Base-by-base conservation (phyloP, 2,113 vertebrate species). In the Tricholaema leucomelas region DNA sequence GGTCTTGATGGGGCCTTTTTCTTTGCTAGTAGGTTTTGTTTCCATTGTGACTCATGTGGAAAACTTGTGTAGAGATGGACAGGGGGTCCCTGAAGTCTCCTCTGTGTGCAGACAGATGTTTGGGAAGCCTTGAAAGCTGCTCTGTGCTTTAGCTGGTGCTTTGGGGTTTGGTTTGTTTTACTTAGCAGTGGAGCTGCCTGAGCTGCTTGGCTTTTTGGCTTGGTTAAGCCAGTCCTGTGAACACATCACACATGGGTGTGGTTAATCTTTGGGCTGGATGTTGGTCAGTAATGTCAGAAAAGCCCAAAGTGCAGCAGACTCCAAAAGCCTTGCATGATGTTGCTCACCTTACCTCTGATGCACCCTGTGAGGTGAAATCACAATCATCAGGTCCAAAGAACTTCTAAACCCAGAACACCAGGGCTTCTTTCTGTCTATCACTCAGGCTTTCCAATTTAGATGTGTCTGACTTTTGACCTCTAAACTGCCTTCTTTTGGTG, bases 101-200 rank as follows among this genome's bases (percentile, higher is more conserved):
- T 85, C 50, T 86, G 52, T 58, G 30, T 28, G 3, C 2, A 4
- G 40, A 11, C 1, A 19, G 30, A 77, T 44, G 18, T 52, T 86
- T 85, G 60, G 88, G 77, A 85, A 67, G 60, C n/a, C 54, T 66
- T 93, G 73, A 66, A 59, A 81, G 60, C 33, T 77, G 72, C 78
- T 84, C 64, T 59, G 42, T 74, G 80, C 58, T 76, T 60, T 46
- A 60, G 30, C 54, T 80, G 83, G 23, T 58, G 69, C 56, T 80
- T 70, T 76, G 67, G 40, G 56, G 9, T 19, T 77, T 70, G 76
- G 24, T 58, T 91, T 92, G 59, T 64, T 91, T 90, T 55, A 59
- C 15, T 86, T 67, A 35, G 76, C 40, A 85, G 67, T 38, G 55
- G 72, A 19, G n/a, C 30, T 87, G 40, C 74, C 61, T 42, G 33